These are phyloP conservation scores for Rhinopomastus cyanomelas DNA, from an alignment of 2,113 vertebrate species.

Conservation along the genomic window DNA sequence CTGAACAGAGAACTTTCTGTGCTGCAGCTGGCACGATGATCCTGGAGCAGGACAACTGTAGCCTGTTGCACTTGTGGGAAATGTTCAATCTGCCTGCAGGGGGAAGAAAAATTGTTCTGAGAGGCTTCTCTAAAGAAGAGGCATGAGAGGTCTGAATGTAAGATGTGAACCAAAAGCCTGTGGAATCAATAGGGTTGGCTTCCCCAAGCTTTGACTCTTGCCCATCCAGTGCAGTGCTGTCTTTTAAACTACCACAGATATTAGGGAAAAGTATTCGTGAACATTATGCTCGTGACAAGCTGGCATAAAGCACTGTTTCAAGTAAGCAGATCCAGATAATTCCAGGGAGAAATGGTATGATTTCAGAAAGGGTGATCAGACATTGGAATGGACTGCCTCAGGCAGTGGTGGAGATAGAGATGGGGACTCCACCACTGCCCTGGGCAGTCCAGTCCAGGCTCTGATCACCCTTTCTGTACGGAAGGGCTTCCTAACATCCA, in stretches of 20 bases:
- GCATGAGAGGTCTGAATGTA: not conserved
- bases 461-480: too few species aligned
- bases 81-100: not conserved
- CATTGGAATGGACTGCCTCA: too few species aligned
- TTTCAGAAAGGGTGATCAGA: too few species aligned
- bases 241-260: not conserved
- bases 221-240: not conserved
- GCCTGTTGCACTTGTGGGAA: not conserved
- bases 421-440: too few species aligned
- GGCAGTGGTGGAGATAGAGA: too few species aligned
- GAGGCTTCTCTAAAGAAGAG: not conserved
- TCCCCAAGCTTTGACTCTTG: not conserved
- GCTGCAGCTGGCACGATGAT: not conserved
- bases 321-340: not conserved
- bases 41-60: not conserved
- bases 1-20: accelerated
- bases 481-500: too few species aligned
- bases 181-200: not conserved
- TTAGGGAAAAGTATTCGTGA: not conserved
- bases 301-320: not conserved
- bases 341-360: too few species aligned
- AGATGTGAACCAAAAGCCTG: not conserved
- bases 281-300: not conserved
- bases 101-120: not conserved
- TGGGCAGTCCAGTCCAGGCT: too few species aligned